Percentiles rank a stretch among this genome's conserved stretches.
These are phyloP conservation scores for Dicerorhinus sumatrensis DNA, from an alignment of 2,113 vertebrate species.

Conservation along the genomic window DNA sequence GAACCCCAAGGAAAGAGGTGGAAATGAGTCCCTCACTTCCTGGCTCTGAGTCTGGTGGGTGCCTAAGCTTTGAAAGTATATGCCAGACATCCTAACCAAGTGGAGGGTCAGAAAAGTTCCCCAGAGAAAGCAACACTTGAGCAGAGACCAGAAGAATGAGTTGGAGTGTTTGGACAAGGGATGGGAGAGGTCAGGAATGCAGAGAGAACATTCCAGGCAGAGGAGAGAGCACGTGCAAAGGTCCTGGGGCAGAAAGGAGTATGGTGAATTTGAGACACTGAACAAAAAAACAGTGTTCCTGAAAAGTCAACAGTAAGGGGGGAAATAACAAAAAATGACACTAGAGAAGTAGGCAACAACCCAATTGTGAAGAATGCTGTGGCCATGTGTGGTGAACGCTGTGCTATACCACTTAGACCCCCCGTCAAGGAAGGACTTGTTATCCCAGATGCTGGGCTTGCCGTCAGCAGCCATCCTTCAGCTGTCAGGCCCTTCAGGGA, in stretches of 20 bases:
- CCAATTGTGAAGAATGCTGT: neutral
- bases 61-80: neutral
- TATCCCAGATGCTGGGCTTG: neutral
- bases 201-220: neutral
- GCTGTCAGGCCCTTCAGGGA: neutral
- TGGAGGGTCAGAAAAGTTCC: neutral
- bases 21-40: neutral
- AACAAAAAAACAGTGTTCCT: neutral
- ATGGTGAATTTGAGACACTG: neutral
- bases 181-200: neutral
- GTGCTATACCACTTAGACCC: neutral
- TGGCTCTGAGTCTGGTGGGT: neutral
- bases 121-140: neutral
- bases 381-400: neutral
- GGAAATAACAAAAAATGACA: neutral
- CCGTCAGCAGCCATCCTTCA: neutral
- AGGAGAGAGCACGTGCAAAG: neutral
- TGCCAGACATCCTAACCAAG: neutral
- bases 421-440: neutral
- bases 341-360: neutral
- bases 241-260: neutral
- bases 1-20: neutral
- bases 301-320: neutral
- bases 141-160: neutral
- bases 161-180: neutral